Evolutionary conservation across 2,888 invertebrate species (phyloP).

Genomic region (Anagyrus pseudococci): DNA sequence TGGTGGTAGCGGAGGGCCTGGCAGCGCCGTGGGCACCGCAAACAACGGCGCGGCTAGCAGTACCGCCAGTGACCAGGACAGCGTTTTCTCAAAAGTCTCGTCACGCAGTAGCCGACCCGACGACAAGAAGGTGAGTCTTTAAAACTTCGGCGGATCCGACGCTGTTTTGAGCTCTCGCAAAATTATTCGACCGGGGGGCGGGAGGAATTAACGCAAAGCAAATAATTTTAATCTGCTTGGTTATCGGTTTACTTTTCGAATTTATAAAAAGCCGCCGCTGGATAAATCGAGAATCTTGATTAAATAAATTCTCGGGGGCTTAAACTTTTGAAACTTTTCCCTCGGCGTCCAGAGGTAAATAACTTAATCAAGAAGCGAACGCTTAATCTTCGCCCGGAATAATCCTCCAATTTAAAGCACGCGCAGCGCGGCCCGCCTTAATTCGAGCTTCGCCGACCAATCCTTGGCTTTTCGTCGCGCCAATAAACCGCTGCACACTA

Average conservation of each 20-base stretch:
- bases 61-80: constrained; percentile 63
- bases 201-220: no score
- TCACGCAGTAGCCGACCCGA: constrained; percentile 59
- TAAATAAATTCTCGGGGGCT: no score
- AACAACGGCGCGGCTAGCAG: constrained; percentile 49
- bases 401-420: neutral
- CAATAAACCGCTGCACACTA: constrained; percentile 15
- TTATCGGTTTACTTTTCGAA: no score
- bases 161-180: neutral
- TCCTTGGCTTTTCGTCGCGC: constrained; percentile 20
- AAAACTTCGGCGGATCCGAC: neutral
- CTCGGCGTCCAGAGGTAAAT: neutral
- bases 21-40: constrained; percentile 56
- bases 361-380: neutral
- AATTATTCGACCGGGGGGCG: no score
- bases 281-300: no score
- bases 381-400: neutral
- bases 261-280: no score
- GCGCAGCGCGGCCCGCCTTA: no score
- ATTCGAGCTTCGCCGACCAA: constrained; percentile 2
- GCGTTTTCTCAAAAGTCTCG: constrained; percentile 60
- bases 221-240: no score
- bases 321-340: neutral
- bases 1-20: constrained; percentile 51
- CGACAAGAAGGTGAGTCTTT: constrained; percentile 62